phyloP scores from a whole-genome alignment of 2,113 vertebrate genomes.

The Isichthys henryi region DNA sequence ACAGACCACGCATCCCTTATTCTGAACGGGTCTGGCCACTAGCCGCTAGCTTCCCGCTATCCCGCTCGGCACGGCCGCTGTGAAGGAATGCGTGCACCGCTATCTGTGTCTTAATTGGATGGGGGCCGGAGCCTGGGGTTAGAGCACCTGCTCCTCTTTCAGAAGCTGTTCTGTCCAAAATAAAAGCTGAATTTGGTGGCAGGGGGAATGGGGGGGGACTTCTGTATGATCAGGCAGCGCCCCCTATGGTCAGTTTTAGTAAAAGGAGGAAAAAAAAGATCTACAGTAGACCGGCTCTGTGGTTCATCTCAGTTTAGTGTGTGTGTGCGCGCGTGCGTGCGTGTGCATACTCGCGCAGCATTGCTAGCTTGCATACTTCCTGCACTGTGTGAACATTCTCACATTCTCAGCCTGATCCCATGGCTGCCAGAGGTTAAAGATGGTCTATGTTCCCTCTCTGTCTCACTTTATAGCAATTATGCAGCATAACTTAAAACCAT shows the following conservation, averaged over 20 bases:
- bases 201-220: background rate
- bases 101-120: constrained; percentile 68
- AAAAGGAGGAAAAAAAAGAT: background rate
- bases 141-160: constrained; percentile 61
- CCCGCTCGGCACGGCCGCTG: constrained; percentile 43
- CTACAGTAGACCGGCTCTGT: background rate
- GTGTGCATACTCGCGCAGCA: background rate
- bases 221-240: constrained; percentile 34
- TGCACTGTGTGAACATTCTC: background rate
- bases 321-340: constrained; percentile 27
- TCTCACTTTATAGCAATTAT: constrained; percentile 58
- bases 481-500: constrained; percentile 37
- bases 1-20: too few species aligned
- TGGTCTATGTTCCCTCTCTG: constrained; percentile 49
- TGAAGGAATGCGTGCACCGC: constrained; percentile 45
- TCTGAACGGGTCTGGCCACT: background rate
- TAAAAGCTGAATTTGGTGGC: background rate
- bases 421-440: constrained; percentile 55
- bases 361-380: background rate
- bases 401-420: background rate
- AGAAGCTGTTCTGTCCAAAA: constrained; percentile 35
- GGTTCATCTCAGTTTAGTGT: constrained; percentile 24
- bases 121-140: constrained; percentile 55
- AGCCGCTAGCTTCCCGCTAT: background rate
- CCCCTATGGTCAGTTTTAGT: constrained; percentile 15